Evolutionary conservation across 92 coral and sea anemone genomes (phyloP).

Genomic region (Porites evermanni): DNA sequence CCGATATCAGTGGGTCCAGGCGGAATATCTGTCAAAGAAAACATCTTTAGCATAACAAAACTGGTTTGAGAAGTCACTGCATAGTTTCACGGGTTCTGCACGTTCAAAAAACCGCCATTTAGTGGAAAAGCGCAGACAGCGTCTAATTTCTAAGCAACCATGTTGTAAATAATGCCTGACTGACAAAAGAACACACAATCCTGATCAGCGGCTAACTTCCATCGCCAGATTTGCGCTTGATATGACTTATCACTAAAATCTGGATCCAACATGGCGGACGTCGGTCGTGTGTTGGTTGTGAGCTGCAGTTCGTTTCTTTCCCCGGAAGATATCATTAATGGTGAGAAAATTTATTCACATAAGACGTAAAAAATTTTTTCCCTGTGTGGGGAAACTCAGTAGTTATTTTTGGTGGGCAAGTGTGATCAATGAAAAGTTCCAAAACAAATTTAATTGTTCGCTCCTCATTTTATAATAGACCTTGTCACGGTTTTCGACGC

Average conservation of each 20-base stretch:
- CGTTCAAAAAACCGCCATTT: slow-evolving; percentile 31
- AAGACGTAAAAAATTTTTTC: background rate
- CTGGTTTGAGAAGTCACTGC: background rate
- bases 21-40: slow-evolving; percentile 85
- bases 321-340: slow-evolving; percentile 75
- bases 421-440: too few species aligned
- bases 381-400: too few species aligned
- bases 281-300: slow-evolving; percentile 73
- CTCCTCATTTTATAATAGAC: too few species aligned
- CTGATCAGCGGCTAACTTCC: too few species aligned
- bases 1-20: slow-evolving; percentile 88
- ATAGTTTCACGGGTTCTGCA: slow-evolving; percentile 2
- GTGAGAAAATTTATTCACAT: slow-evolving; percentile 52
- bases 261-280: slow-evolving; percentile 86
- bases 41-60: slow-evolving; percentile 53
- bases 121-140: background rate
- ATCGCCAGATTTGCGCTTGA: too few species aligned
- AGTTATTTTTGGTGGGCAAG: too few species aligned
- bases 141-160: slow-evolving; percentile 46
- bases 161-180: slow-evolving; percentile 28
- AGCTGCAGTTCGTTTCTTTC: slow-evolving; percentile 78
- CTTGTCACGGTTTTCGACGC: too few species aligned
- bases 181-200: background rate
- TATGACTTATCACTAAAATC: too few species aligned
- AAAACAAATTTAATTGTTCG: too few species aligned